Conservation (phyloP, 2,888 invertebrate genomes). For the Galerucella calmariensis region DNA sequence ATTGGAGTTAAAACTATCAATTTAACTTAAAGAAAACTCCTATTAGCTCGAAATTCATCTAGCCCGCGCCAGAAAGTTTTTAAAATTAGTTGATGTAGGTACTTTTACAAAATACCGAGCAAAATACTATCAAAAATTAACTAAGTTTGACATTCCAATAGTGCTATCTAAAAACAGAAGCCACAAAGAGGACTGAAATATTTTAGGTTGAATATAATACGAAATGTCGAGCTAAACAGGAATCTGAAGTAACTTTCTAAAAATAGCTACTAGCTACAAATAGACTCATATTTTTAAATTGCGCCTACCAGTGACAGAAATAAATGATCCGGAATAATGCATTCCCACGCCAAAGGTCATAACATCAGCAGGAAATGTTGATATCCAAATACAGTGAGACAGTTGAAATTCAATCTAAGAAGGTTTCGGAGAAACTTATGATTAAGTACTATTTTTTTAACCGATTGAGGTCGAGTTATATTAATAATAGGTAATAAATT, state of each 20-base stretch:
- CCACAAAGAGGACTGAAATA: background rate
- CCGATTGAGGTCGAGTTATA: no score
- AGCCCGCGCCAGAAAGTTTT: no score
- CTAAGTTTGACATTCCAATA: background rate
- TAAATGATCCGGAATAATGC: slow-evolving; percentile 28
- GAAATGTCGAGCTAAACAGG: background rate
- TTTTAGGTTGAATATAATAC: background rate
- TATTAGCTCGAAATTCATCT: no score
- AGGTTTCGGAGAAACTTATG: background rate
- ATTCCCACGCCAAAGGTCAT: slow-evolving; percentile 32
- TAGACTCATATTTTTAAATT: slow-evolving; percentile 30
- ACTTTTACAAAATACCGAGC: background rate
- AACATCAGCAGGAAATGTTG: slow-evolving; percentile 26
- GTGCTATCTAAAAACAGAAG: background rate
- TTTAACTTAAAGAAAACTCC: no score
- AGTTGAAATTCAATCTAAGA: slow-evolving; percentile 12
- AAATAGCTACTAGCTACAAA: slow-evolving; percentile 26
- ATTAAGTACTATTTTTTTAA: background rate
- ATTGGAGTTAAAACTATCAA: no score
- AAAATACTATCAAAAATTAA: background rate
- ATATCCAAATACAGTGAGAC: slow-evolving; percentile 26
- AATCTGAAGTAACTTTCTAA: slow-evolving; percentile 19
- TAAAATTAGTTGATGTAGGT: no score
- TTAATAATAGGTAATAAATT: no score
- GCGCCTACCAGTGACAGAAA: slow-evolving; percentile 25